phyloP scores from a whole-genome alignment of 2,113 vertebrate species.

The Anser cygnoides region DNA sequence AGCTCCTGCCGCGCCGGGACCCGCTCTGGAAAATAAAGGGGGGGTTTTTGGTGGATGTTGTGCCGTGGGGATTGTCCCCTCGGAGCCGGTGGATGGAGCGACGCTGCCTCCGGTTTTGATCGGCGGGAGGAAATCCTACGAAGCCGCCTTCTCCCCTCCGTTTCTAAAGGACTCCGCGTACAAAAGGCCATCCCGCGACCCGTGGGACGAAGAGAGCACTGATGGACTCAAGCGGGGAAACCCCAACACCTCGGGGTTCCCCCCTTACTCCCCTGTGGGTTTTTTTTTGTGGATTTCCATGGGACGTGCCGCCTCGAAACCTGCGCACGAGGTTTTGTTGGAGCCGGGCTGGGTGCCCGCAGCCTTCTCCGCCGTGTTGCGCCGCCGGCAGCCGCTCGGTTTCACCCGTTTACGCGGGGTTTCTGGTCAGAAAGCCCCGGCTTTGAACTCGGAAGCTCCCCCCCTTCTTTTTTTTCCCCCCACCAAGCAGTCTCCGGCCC shows the following conservation, averaged over 20 bases:
- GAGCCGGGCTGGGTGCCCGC: neutral
- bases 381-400: neutral
- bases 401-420: accelerated
- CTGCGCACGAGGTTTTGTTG: neutral
- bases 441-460: neutral
- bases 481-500: neutral
- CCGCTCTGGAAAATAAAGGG: accelerated
- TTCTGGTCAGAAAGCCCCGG: accelerated
- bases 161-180: neutral
- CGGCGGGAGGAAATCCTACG: neutral
- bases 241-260: accelerated
- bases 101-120: neutral
- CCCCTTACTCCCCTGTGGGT: neutral
- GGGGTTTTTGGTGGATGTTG: neutral
- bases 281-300: accelerated
- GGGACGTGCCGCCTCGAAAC: accelerated
- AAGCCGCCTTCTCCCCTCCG: neutral
- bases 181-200: accelerated
- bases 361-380: neutral
- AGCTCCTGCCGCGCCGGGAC: neutral
- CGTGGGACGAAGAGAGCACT: neutral
- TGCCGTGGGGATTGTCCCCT: neutral
- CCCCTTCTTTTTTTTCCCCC: neutral
- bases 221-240: accelerated
- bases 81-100: neutral